phyloP scores from a whole-genome alignment of 2,888 invertebrate species.

The Drymonia ruficornis region DNA sequence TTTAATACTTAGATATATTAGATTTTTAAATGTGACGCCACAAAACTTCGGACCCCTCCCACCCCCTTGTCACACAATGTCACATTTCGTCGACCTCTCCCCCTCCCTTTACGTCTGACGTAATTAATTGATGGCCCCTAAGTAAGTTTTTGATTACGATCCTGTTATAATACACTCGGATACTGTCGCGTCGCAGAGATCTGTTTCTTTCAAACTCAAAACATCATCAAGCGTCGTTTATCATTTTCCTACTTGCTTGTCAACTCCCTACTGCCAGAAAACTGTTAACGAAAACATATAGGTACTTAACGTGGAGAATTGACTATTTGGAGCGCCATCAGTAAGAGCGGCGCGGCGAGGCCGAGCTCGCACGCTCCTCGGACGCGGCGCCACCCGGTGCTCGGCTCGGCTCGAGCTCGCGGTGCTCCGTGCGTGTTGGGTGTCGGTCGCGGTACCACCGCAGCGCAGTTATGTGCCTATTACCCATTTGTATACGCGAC shows the following conservation, averaged over 20 bases:
- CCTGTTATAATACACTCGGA: too few relatives aligned
- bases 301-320: not conserved
- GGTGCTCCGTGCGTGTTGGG: not conserved
- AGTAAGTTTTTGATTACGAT: too few relatives aligned
- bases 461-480: not conserved
- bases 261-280: not conserved
- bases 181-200: too few relatives aligned
- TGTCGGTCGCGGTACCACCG: not conserved
- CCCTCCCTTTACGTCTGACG: too few relatives aligned
- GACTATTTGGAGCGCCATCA: not conserved
- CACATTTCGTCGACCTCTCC: too few relatives aligned
- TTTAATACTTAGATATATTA: too few relatives aligned
- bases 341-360: not conserved
- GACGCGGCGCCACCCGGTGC: not conserved
- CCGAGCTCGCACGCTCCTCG: not conserved
- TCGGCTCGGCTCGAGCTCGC: not conserved
- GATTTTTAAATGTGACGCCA: too few relatives aligned
- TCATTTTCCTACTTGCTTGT: too few relatives aligned
- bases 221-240: too few relatives aligned
- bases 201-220: too few relatives aligned
- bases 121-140: not conserved
- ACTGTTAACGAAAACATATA: not conserved
- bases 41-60: too few relatives aligned
- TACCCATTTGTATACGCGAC: not conserved
- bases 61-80: too few relatives aligned